Conservation (phyloP, 2,113 vertebrate genomes). For the Zeus faber region DNA sequence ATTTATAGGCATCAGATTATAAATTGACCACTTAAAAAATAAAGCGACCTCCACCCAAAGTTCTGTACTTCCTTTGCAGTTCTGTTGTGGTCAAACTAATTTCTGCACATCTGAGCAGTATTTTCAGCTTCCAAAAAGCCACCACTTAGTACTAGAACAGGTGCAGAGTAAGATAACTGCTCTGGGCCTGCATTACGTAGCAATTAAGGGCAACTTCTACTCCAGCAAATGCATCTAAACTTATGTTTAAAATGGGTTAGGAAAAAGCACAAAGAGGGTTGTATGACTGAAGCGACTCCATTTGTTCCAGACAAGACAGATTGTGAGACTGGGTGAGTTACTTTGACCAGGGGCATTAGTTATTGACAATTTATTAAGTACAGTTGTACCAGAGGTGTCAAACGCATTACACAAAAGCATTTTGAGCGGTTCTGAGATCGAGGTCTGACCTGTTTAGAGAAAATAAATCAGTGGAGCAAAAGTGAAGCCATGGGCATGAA, state of each 20-base stretch:
- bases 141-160: conserved; percentile 25
- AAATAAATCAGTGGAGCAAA: conserved; percentile 15
- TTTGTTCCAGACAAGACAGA: conserved; percentile 33
- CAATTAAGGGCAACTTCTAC: conserved; percentile 37
- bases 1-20: no score
- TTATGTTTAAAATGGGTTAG: conserved; percentile 25
- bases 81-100: no score
- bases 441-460: conserved; percentile 21
- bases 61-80: no score
- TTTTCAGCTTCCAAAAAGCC: conserved; percentile 21
- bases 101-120: no score
- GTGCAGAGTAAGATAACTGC: conserved; percentile 34
- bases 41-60: no score
- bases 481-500: conserved; percentile 21
- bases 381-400: conserved; percentile 31
- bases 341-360: conserved; percentile 37
- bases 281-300: conserved; percentile 24
- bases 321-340: conserved; percentile 42
- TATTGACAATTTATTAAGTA: conserved; percentile 39
- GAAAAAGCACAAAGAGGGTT: conserved; percentile 23
- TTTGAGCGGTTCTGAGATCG: conserved; percentile 24
- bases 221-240: conserved; percentile 43
- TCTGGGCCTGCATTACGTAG: conserved; percentile 27
- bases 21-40: no score
- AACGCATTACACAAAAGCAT: conserved; percentile 24